phyloP scores from a whole-genome alignment of 2,888 invertebrate species.

The Disparrhopalites patrizii region DNA sequence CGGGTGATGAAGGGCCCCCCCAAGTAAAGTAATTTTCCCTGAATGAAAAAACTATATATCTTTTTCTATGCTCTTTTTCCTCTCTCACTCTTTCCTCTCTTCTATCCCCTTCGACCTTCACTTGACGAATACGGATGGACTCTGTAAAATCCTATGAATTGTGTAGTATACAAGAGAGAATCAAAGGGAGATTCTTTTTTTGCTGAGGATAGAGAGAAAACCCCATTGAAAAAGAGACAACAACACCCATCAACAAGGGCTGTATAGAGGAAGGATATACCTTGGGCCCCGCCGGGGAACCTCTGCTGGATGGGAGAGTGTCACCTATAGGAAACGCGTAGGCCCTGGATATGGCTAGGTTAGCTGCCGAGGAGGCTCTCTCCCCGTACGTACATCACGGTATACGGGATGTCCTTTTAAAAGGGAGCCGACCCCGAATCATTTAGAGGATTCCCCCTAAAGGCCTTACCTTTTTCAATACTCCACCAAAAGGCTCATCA shows the following conservation, averaged over 20 bases:
- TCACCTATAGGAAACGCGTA: too few species aligned
- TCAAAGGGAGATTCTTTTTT: not conserved
- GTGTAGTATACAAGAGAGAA: too few species aligned
- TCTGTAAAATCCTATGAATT: too few species aligned
- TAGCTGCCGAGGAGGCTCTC: not conserved
- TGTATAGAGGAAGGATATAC: not conserved
- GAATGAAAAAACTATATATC: too few species aligned
- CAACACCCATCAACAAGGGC: constrained; percentile 8
- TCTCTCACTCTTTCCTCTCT: not conserved
- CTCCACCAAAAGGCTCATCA: constrained; percentile 1
- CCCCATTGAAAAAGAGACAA: constrained; percentile 3
- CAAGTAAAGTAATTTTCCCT: constrained; percentile 13
- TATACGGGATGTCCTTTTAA: too few species aligned
- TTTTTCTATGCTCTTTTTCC: too few species aligned
- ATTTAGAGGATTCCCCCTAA: too few species aligned
- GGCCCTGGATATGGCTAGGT: not conserved
- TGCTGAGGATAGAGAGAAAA: not conserved
- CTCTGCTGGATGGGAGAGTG: too few species aligned
- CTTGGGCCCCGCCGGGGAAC: too few species aligned
- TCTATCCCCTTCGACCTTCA: constrained; percentile 41
- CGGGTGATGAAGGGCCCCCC: constrained; percentile 31
- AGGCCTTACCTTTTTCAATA: constrained; percentile 13
- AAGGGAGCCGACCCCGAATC: constrained; percentile 21
- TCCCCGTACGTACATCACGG: not conserved
- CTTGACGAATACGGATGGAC: constrained; percentile 41